Base-by-base conservation (phyloP, 2,113 vertebrate genomes). In the Pleuronectes platessa region DNA sequence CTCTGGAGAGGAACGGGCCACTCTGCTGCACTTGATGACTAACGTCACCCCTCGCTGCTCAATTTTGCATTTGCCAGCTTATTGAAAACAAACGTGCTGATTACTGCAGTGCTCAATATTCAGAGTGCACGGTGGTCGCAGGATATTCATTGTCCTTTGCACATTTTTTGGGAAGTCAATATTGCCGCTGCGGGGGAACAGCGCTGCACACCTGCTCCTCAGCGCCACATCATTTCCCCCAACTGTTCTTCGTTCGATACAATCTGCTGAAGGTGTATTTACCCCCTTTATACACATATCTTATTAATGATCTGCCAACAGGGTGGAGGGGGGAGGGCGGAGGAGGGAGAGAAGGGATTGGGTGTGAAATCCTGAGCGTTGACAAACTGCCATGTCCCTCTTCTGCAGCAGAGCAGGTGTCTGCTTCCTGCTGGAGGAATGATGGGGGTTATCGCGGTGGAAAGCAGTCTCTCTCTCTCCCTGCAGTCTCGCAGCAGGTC, bases 251-350 rank as follows among this genome's bases (percentile, higher is more conserved):
- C 40, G 47, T 60, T 60, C 20, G 18, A 37, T 71, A 74, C 42
- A 70, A 74, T 81, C 59, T 59, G 31, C 65, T 69, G 24, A 75
- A 23, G 45, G 73, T 65, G 24, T 81, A 71, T 85, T 81, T 78
- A 83, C 47, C 1, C 74, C 76, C 55, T 7, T 23, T 2, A 86
- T 82, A 60, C 14, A 55, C 2, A 1, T 78, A 61, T 68, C n/a
- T 86, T 77, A 89, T 89, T 88, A 64, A 85, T 65, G 64, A 54
- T 24, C 14, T 0, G 6, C 56, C 62, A 49, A 49, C 13, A 51
- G 66, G 61, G 27, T 14, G 26, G 27, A 61, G 79, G 24, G 17
- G 24, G 3, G 26, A 31, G 27, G 27, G 5, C 5, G 1, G 27
- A 1, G 27, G 27, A 31, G 31, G 26, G 10, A 23, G 59, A 35